Evolutionary conservation across 2,888 invertebrate species (phyloP).

Genomic region (Monoplex corrugatus): DNA sequence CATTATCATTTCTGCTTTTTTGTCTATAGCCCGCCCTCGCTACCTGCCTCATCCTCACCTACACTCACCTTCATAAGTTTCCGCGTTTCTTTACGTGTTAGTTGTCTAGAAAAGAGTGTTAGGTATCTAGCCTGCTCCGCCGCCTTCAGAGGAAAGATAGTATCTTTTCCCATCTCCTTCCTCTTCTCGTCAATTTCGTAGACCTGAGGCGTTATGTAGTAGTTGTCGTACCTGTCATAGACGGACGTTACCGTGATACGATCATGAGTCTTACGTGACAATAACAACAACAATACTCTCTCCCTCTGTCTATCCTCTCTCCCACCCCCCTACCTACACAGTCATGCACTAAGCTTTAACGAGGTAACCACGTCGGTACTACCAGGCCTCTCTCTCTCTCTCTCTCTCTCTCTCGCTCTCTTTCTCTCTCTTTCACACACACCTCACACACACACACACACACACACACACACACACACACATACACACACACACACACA

Average conservation of each 20-base stretch:
- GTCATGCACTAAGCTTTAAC: no score
- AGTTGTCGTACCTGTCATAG: constrained; percentile 41
- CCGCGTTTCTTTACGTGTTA: constrained; percentile 85
- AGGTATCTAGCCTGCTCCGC: constrained; percentile 79
- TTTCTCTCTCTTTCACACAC: background rate
- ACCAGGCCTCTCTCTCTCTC: background rate
- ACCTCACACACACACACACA: background rate
- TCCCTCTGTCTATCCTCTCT: background rate
- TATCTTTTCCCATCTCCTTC: constrained; percentile 71
- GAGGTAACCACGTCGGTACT: no score
- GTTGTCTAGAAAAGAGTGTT: constrained; percentile 78
- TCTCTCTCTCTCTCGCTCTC: background rate
- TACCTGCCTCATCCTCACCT: no score
- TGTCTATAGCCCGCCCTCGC: background rate
- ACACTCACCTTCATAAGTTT: constrained; percentile 83
- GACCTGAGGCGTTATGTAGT: constrained; percentile 36
- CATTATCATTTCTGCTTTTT: no score
- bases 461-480: constrained; percentile 16
- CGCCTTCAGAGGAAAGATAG: constrained; percentile 80
- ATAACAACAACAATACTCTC: background rate
- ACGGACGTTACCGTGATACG: background rate
- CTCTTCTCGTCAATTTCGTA: constrained; percentile 77
- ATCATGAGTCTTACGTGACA: background rate
- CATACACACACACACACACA: background rate
- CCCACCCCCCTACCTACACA: no score